These are phyloP conservation scores for Pomatostomus ruficeps DNA, from an alignment of 2,113 vertebrate genomes.

Conservation along the genomic window DNA sequence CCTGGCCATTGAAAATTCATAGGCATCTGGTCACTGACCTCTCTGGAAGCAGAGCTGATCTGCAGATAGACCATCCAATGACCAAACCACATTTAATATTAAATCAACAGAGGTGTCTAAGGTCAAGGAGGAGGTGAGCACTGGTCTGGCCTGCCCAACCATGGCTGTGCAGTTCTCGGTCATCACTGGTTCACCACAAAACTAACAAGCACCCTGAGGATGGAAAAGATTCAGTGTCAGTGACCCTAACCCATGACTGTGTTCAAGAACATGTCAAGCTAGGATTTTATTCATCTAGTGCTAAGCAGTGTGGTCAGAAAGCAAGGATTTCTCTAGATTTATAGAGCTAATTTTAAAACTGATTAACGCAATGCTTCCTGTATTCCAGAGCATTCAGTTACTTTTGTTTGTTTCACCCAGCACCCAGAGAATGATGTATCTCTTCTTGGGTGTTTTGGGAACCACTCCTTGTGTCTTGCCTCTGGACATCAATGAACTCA, in stretches of 20 bases:
- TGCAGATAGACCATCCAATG: background rate
- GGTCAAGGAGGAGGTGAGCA: background rate
- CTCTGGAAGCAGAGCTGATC: background rate
- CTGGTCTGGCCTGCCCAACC: background rate
- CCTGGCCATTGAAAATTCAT: background rate
- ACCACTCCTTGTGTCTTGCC: background rate
- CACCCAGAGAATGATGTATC: background rate
- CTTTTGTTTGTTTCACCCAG: background rate
- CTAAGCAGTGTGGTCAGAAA: background rate
- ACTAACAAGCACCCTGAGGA: background rate
- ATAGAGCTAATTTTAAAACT: background rate
- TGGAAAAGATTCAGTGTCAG: accelerated
- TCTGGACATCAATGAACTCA: background rate
- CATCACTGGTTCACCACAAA: background rate
- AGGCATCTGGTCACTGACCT: background rate
- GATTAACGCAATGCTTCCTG: background rate
- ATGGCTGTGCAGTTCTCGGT: background rate
- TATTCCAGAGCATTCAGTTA: background rate
- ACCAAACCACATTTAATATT: background rate
- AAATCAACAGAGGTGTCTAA: background rate
- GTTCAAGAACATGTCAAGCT: background rate
- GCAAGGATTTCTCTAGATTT: background rate
- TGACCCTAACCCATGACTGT: background rate
- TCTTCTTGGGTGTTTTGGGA: background rate
- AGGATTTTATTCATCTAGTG: background rate